Percentiles rank a stretch among this genome's conserved stretches.
Evolutionary conservation across 1,140 invertebrate genomes (phyloP).

Genomic region (Tachypleus tridentatus): DNA sequence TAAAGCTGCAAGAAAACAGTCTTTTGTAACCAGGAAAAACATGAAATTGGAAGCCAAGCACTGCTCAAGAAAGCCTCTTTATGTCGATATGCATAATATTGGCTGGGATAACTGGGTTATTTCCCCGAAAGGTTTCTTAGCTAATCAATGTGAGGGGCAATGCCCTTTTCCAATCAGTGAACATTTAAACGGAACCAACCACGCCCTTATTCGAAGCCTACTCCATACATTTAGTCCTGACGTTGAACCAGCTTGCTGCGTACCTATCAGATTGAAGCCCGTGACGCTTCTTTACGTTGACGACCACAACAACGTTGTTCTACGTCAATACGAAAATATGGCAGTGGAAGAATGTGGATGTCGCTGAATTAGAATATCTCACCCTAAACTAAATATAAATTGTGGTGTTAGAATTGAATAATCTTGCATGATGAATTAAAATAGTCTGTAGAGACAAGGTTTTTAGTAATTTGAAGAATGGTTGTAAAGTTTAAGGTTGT

Average conservation of each 20-base stretch:
- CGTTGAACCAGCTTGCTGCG: slow-evolving; percentile 85
- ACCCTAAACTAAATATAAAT: no score
- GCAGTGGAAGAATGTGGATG: slow-evolving; percentile 88
- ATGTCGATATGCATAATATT: slow-evolving; percentile 89
- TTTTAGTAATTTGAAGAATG: no score
- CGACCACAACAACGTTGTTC: slow-evolving; percentile 79
- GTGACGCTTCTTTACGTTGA: slow-evolving; percentile 92
- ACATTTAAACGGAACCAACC: slow-evolving; percentile 92
- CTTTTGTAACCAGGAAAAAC: no score
- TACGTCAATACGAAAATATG: slow-evolving; percentile 96
- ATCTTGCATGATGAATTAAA: no score
- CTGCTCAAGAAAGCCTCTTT: slow-evolving; percentile 73
- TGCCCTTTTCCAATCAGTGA: slow-evolving; percentile 86
- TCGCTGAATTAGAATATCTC: slow-evolving; percentile 41
- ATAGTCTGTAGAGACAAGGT: no score
- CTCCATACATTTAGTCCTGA: slow-evolving; percentile 82
- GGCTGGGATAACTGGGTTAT: slow-evolving; percentile 99
- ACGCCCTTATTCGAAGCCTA: slow-evolving; percentile 94
- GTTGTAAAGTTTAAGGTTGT: no score
- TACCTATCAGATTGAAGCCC: slow-evolving; percentile 72
- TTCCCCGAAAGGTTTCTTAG: slow-evolving; percentile 90
- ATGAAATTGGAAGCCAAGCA: slow-evolving; percentile 21
- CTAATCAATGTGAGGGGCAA: slow-evolving; percentile 87
- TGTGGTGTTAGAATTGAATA: no score
- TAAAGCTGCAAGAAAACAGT: no score